phyloP scores from a whole-genome alignment of 2,113 vertebrate species.

The Tetrao urogallus region DNA sequence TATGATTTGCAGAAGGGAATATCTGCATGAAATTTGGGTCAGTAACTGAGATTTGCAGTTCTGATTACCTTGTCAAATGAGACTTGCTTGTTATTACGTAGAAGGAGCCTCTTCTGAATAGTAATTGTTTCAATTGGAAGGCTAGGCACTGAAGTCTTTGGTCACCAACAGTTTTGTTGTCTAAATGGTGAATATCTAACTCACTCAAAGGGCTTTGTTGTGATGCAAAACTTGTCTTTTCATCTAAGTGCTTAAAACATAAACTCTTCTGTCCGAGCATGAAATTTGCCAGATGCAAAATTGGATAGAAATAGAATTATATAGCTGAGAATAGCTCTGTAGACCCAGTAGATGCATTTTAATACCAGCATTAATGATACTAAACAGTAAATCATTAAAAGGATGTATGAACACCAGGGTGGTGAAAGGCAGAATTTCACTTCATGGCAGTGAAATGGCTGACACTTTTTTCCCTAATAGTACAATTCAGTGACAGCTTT shows the following conservation, averaged over 20 bases:
- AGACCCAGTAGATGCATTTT: not conserved
- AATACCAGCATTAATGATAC: conserved; percentile 9
- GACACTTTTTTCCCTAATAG: not conserved
- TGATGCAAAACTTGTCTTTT: not conserved
- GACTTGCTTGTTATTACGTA: not conserved
- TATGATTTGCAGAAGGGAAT: not conserved
- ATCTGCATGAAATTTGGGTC: not conserved
- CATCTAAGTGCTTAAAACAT: not conserved
- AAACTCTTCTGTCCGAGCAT: not conserved
- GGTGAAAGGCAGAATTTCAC: conserved; percentile 15
- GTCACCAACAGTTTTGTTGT: rapidly evolving
- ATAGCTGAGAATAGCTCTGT: not conserved
- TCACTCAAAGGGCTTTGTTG: not conserved
- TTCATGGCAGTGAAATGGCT: conserved; percentile 24
- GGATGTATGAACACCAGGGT: not conserved
- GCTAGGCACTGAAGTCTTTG: not conserved
- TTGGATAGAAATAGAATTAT: not conserved
- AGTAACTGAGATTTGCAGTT: not conserved
- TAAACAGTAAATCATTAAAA: conserved; percentile 13
- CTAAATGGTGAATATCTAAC: not conserved
- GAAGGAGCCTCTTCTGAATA: not conserved
- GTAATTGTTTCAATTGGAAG: not conserved
- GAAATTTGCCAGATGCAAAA: not conserved
- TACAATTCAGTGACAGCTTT: not conserved
- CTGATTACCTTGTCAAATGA: not conserved